Percentiles rank a stretch among this genome's conserved stretches.
Evolutionary conservation across 35 echinoderm and acorn worm species (phyloP).

Genomic region (Hemicentrotus pulcherrimus): DNA sequence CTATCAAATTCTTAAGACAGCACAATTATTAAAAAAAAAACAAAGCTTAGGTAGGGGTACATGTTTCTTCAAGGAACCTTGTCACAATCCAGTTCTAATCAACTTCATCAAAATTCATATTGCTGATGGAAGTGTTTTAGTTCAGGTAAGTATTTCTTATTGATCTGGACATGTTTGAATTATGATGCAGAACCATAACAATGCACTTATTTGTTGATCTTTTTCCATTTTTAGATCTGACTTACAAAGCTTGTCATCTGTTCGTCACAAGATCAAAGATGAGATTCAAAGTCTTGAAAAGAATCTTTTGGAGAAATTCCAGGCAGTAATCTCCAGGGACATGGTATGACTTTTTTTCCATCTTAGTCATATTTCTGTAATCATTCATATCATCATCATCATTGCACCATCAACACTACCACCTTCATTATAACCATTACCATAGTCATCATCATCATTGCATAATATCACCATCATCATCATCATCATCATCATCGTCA

Average conservation of each 20-base stretch:
- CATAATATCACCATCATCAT: no score
- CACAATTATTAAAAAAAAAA: no score
- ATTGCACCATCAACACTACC: no score
- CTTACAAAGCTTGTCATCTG: neutral
- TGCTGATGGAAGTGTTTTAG: neutral
- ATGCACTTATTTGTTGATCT: neutral
- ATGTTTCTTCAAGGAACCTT: neutral
- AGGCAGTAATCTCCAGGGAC: neutral
- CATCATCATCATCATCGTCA: no score
- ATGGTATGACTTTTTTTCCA: neutral
- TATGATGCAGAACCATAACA: neutral
- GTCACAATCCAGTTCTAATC: neutral
- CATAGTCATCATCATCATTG: no score
- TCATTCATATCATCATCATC: no score
- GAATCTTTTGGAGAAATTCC: constrained; percentile 3
- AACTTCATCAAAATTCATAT: neutral
- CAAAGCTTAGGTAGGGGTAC: neutral
- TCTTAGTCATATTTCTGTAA: no score
- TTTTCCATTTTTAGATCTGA: neutral
- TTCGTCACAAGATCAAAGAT: constrained; percentile 39
- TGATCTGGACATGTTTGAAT: neutral
- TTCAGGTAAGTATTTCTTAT: neutral
- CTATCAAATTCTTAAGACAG: no score
- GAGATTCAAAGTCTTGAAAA: constrained; percentile 14
- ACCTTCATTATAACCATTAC: no score